These are phyloP conservation scores for Donacobius atricapilla DNA, from an alignment of 2,113 vertebrate genomes.

Conservation along the genomic window DNA sequence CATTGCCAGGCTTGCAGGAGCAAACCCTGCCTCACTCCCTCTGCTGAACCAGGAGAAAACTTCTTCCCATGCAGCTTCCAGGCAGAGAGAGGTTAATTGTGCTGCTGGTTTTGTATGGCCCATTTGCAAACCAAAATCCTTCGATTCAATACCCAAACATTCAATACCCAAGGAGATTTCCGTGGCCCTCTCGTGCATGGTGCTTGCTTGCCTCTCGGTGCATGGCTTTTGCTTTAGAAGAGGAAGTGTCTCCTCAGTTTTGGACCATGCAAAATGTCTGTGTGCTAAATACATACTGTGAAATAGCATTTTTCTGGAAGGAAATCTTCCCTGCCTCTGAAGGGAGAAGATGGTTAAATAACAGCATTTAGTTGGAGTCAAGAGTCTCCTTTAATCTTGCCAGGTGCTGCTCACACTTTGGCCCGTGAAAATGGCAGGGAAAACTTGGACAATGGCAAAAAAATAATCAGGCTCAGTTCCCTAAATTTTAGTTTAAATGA, in stretches of 20 bases:
- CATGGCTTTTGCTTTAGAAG: not conserved
- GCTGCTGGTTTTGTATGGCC: not conserved
- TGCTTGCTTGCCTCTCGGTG: not conserved
- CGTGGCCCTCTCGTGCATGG: not conserved
- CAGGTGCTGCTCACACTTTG: not conserved
- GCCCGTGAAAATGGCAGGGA: not conserved
- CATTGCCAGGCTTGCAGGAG: not conserved
- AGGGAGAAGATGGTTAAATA: not conserved
- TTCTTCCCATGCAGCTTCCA: not conserved
- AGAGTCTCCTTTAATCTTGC: not conserved
- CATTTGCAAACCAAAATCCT: not conserved
- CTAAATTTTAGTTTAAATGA: not conserved
- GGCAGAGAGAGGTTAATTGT: not conserved
- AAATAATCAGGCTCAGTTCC: not conserved
- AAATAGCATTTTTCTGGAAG: not conserved
- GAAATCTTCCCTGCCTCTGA: not conserved
- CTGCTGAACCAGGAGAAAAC: not conserved
- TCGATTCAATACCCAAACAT: too few relatives aligned
- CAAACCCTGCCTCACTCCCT: not conserved
- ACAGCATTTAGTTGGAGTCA: not conserved
- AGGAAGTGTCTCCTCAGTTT: constrained; percentile 1
- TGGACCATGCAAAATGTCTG: not conserved
- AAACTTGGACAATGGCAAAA: not conserved
- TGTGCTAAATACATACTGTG: not conserved
- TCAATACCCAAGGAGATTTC: not conserved